A percentile compares a stretch with the other conserved stretches of the same genome.
These are phyloP conservation scores for Motacilla alba DNA, from an alignment of 2,113 vertebrate species.

Conservation along the genomic window DNA sequence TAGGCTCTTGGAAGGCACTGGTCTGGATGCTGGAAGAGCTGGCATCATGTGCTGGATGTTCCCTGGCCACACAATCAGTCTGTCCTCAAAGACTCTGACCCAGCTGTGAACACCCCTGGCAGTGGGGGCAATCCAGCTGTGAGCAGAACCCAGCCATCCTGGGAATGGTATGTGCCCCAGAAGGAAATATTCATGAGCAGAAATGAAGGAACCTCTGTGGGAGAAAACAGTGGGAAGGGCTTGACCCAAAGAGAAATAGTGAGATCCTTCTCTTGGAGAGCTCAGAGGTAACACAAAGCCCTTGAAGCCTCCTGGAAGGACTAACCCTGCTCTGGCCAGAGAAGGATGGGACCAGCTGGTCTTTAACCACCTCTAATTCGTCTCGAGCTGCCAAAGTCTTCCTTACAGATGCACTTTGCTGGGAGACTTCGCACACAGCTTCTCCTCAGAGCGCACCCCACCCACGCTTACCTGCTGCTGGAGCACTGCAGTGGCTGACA, in stretches of 20 bases:
- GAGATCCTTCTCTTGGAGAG: not conserved
- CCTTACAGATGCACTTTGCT: not conserved
- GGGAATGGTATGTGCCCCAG: not conserved
- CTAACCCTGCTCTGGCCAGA: not conserved
- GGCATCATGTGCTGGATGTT: not conserved
- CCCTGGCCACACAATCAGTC: rapidly evolving
- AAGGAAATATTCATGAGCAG: not conserved
- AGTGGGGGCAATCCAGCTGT: not conserved
- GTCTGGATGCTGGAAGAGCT: not conserved
- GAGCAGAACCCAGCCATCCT: not conserved
- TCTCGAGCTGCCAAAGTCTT: not conserved
- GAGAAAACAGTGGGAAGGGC: not conserved
- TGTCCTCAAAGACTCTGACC: not conserved
- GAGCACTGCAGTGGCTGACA: not conserved
- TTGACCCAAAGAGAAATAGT: not conserved
- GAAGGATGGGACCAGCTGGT: not conserved
- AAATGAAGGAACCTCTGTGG: not conserved
- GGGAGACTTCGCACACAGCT: not conserved
- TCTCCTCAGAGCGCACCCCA: not conserved
- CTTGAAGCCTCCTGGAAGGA: conserved; percentile 35
- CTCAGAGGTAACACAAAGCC: not conserved
- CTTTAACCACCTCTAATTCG: conserved; percentile 5
- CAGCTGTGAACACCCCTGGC: not conserved
- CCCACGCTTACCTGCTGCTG: not conserved
- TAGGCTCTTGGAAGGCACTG: not conserved